Conservation (phyloP, 2,888 invertebrate genomes). For the Catocala sponsa region DNA sequence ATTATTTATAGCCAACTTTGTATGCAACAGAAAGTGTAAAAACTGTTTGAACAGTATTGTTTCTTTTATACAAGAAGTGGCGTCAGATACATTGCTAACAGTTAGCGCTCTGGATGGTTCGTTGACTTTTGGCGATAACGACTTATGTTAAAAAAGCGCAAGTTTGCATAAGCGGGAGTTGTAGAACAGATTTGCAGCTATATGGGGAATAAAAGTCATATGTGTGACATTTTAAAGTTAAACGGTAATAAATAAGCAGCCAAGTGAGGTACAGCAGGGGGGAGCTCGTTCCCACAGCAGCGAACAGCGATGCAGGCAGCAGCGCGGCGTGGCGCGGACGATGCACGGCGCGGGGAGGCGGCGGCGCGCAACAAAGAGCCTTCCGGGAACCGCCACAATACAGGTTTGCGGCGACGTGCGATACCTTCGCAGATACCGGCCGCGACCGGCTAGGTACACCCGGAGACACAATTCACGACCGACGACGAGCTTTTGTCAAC, state of each 20-base stretch:
- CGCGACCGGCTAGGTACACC: constrained; percentile 72
- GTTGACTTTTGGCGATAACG: constrained; percentile 33
- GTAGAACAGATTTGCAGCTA: too few relatives aligned
- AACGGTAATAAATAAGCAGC: constrained; percentile 41
- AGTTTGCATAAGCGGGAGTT: not conserved
- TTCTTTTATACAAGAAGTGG: constrained; percentile 19
- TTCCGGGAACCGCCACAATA: constrained; percentile 87
- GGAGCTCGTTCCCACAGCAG: constrained; percentile 68
- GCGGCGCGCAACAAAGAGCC: constrained; percentile 84
- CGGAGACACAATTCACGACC: constrained; percentile 54
- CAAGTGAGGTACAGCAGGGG: constrained; percentile 55
- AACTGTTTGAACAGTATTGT: constrained; percentile 25
- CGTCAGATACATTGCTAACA: constrained; percentile 29
- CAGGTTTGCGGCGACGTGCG: constrained; percentile 87
- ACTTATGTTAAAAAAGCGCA: constrained; percentile 13
- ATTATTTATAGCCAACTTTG: constrained; percentile 24
- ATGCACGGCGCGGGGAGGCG: constrained; percentile 56
- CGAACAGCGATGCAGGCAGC: constrained; percentile 50
- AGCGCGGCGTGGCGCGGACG: constrained; percentile 51
- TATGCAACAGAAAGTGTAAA: constrained; percentile 38
- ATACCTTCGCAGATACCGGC: constrained; percentile 86
- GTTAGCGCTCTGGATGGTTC: constrained; percentile 32
- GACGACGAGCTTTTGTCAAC: constrained; percentile 73
- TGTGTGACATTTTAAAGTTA: constrained; percentile 37
- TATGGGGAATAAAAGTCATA: not conserved